Evolutionary conservation across 2,797 vertebrate species (phyloP).

Genomic region (Tympanoctomys barrerae): DNA sequence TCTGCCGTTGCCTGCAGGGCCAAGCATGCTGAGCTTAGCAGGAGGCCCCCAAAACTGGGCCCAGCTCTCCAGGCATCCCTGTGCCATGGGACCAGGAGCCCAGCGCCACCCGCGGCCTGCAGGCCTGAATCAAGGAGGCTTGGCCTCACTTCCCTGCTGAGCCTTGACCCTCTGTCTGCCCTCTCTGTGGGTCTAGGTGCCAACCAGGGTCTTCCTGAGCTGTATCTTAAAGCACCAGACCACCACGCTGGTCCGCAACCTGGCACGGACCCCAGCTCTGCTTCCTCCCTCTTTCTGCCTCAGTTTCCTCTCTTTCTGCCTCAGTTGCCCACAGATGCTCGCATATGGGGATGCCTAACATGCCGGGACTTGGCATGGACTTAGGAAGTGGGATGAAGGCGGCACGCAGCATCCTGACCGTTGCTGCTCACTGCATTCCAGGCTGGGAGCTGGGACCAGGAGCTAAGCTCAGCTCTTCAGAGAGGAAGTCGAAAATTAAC

Average conservation of each 20-base stretch:
- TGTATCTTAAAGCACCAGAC: rapidly evolving
- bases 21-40: background rate
- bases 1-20: background rate
- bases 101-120: rapidly evolving
- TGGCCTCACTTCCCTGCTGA: rapidly evolving
- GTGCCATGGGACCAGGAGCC: rapidly evolving
- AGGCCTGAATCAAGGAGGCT: rapidly evolving
- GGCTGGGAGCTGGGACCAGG: background rate
- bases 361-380: rapidly evolving
- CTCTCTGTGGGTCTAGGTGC: background rate
- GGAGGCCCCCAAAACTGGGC: rapidly evolving
- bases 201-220: background rate
- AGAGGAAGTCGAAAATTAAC: background rate
- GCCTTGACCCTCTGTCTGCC: too few species aligned
- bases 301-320: rapidly evolving
- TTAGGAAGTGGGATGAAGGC: rapidly evolving
- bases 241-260: rapidly evolving
- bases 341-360: too few species aligned
- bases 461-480: background rate
- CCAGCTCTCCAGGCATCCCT: rapidly evolving
- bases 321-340: too few species aligned
- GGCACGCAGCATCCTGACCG: too few species aligned
- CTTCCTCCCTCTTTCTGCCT: background rate
- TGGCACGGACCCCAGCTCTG: rapidly evolving
- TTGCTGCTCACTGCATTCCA: rapidly evolving